A percentile compares a stretch with the other conserved stretches of the same genome.
phyloP scores from a whole-genome alignment of 2,113 vertebrate genomes.

The Craseonycteris thonglongyai region DNA sequence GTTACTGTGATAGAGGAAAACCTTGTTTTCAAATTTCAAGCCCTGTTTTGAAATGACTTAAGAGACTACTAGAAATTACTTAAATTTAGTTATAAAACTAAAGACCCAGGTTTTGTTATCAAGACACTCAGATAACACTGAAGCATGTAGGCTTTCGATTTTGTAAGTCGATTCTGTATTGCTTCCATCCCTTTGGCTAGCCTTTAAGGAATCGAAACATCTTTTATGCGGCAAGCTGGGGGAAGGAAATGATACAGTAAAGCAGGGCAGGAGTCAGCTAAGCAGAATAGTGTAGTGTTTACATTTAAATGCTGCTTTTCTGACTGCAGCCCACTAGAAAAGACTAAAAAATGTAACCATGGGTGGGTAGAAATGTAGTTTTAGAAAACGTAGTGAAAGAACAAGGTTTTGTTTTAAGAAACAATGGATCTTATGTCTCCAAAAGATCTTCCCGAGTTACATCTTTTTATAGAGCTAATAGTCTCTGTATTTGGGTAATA shows the following conservation, averaged over 20 bases:
- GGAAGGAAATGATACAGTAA: background rate
- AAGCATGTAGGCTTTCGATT: background rate
- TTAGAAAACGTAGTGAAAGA: background rate
- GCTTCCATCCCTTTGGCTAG: background rate
- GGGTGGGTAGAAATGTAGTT: background rate
- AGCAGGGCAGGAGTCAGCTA: background rate
- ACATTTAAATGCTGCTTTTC: background rate
- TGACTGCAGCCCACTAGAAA: background rate
- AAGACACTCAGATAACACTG: background rate
- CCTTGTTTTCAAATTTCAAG: slow-evolving; percentile 17
- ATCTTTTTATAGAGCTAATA: background rate
- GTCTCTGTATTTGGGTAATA: slow-evolving; percentile 8
- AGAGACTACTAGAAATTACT: background rate
- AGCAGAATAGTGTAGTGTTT: background rate
- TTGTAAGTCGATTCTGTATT: background rate
- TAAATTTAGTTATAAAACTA: slow-evolving; percentile 26
- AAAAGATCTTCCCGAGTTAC: background rate
- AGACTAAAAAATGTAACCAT: background rate
- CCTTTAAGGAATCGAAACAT: background rate
- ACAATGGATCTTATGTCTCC: background rate
- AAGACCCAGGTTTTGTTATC: background rate
- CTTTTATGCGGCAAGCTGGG: background rate
- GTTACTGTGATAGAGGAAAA: background rate
- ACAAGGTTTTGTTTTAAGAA: slow-evolving; percentile 14
- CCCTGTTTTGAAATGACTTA: slow-evolving; percentile 16